Conservation (phyloP, 2,888 invertebrate genomes). For the Oxyscelio sp. region DNA sequence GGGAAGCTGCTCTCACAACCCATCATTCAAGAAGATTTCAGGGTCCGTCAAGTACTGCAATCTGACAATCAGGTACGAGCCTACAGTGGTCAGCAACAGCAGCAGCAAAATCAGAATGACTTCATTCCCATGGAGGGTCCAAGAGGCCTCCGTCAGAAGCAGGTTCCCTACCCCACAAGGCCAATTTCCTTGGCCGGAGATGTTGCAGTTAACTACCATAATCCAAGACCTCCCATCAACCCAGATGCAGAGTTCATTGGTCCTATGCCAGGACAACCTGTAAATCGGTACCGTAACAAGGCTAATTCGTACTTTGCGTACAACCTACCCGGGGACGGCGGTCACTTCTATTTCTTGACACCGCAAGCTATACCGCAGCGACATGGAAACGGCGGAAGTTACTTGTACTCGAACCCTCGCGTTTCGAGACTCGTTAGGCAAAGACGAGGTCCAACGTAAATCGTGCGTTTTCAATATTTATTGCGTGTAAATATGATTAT, state of each 20-base stretch:
- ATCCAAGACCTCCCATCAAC: slow-evolving; percentile 90
- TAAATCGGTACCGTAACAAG: slow-evolving; percentile 78
- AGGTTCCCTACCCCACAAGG: slow-evolving; percentile 54
- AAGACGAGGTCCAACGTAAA: slow-evolving; percentile 80
- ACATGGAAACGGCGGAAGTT: slow-evolving; percentile 80
- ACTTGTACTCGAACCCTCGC: slow-evolving; percentile 82
- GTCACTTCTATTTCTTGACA: slow-evolving; percentile 94
- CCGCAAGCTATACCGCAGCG: slow-evolving; percentile 90
- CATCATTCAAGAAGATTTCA: slow-evolving; percentile 62
- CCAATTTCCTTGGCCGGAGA: slow-evolving; percentile 88
- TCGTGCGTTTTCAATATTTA: slow-evolving; percentile 81
- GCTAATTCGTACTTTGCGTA: slow-evolving; percentile 92
- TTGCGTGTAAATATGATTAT: slow-evolving; percentile 85
- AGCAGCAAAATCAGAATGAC: slow-evolving; percentile 75
- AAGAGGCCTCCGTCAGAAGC: slow-evolving; percentile 58
- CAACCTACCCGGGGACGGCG: slow-evolving; percentile 93
- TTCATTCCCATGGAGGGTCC: slow-evolving; percentile 80
- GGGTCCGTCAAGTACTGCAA: slow-evolving; percentile 68
- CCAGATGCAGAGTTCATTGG: slow-evolving; percentile 91
- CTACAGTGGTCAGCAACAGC: slow-evolving; percentile 65
- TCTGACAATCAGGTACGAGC: slow-evolving; percentile 72
- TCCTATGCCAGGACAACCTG: slow-evolving; percentile 74
- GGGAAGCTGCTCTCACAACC: slow-evolving; percentile 70
- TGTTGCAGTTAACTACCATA: slow-evolving; percentile 90
- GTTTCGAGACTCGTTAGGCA: slow-evolving; percentile 82